A percentile compares a stretch with the other conserved stretches of the same genome.
Conservation (phyloP, 2,113 vertebrate species). For the Aramus guarauna region DNA sequence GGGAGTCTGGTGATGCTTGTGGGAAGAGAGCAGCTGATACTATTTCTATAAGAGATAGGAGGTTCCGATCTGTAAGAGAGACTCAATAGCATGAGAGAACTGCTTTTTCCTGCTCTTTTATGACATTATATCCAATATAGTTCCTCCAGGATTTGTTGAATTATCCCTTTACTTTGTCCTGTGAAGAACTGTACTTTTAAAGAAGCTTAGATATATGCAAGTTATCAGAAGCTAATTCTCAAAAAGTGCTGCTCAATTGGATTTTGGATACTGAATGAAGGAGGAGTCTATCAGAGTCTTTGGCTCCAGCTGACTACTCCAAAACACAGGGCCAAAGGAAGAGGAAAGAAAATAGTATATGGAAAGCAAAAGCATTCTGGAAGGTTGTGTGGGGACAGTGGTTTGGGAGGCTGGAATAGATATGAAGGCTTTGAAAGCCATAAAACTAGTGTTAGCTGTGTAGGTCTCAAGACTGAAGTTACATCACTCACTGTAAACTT, state of each 20-base stretch:
- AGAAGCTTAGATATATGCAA: not conserved
- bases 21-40: not conserved
- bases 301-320: not conserved
- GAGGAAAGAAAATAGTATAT: not conserved
- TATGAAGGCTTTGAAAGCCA: not conserved
- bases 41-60: not conserved
- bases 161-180: not conserved
- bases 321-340: not conserved
- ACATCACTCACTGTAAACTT: not conserved
- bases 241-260: not conserved
- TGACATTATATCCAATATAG: not conserved
- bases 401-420: not conserved
- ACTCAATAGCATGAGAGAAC: not conserved
- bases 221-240: not conserved
- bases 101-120: not conserved
- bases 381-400: not conserved
- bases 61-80: not conserved
- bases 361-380: not conserved
- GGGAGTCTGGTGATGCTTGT: not conserved
- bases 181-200: not conserved
- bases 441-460: not conserved
- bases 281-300: not conserved
- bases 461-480: not conserved
- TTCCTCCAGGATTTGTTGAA: not conserved
- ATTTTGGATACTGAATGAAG: not conserved